phyloP scores from a whole-genome alignment of 1,140 invertebrate species.

The Himalopsyche phryganea region DNA sequence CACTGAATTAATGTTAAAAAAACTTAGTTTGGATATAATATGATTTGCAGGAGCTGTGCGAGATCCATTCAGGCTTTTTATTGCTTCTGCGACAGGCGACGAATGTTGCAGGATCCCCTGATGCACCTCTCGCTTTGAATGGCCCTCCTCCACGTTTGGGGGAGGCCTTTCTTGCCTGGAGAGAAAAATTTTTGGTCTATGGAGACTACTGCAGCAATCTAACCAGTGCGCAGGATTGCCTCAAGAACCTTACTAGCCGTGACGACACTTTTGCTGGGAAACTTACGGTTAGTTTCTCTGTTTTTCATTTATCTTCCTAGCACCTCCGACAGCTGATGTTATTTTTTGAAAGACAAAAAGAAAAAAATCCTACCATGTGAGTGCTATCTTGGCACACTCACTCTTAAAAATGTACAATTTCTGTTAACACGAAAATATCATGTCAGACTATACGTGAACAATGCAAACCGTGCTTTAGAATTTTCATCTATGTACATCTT shows the following conservation, averaged over 20 bases:
- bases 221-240: conserved; percentile 70
- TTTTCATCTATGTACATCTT: no score
- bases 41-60: conserved; percentile 68
- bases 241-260: conserved; percentile 43
- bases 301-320: no score
- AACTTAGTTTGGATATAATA: not conserved
- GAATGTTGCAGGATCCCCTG: conserved; percentile 8
- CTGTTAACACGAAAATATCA: no score
- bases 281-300: conserved; percentile 20
- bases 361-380: no score
- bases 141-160: conserved; percentile 51
- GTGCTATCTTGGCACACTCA: no score
- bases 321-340: no score
- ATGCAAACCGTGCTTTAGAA: no score
- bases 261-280: conserved; percentile 38
- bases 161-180: conserved; percentile 84
- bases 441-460: no score
- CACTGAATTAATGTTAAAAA: no score
- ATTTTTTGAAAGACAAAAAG: no score
- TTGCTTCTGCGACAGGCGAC: conserved; percentile 73
- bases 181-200: conserved; percentile 88
- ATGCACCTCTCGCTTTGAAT: conserved; percentile 40
- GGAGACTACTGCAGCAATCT: conserved; percentile 95
- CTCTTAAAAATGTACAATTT: conserved; percentile 1
- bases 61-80: conserved; percentile 82